These are phyloP conservation scores for Cervus canadensis DNA, from an alignment of 2,113 vertebrate species.

Conservation along the genomic window DNA sequence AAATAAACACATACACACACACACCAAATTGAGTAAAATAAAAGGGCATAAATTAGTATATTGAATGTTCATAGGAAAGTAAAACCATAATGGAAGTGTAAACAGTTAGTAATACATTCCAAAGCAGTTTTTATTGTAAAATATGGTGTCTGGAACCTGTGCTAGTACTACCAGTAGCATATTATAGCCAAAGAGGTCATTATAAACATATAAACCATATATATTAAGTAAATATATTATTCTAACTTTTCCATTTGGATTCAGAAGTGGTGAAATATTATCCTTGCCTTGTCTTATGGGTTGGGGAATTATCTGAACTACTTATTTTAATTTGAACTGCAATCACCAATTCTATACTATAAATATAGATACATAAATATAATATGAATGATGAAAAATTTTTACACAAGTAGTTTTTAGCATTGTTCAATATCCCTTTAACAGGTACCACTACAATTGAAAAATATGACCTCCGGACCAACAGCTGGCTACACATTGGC, in stretches of 20 bases:
- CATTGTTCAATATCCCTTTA: background rate
- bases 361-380: background rate
- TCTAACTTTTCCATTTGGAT: background rate
- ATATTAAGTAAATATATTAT: background rate
- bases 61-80: background rate
- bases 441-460: constrained; percentile 95
- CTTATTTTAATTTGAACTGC: background rate
- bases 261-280: background rate
- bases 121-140: background rate
- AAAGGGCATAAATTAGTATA: background rate
- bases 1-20: background rate
- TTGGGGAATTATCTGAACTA: background rate
- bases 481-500: constrained; percentile 93
- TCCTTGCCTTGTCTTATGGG: background rate
- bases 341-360: background rate
- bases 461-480: constrained; percentile 95
- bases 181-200: background rate
- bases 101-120: background rate
- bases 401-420: background rate
- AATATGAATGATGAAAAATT: background rate
- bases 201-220: background rate
- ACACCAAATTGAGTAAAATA: background rate
- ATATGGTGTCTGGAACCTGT: background rate
- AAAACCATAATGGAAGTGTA: background rate
- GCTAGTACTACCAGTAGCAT: background rate